Evolutionary conservation across 2,797 vertebrate species (phyloP).

Genomic region (Lerista edwardsae): DNA sequence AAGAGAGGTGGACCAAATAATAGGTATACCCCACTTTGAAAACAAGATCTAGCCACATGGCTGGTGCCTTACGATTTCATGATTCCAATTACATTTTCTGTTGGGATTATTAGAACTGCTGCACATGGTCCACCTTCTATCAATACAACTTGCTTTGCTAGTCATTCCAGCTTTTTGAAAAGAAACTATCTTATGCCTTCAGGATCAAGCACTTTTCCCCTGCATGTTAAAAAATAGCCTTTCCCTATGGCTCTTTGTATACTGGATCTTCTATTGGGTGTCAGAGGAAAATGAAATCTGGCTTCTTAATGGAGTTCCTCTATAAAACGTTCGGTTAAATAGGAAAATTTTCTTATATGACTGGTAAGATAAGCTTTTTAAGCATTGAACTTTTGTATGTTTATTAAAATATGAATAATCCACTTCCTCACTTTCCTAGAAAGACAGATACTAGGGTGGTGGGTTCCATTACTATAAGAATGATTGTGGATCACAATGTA

Average conservation of each 20-base stretch:
- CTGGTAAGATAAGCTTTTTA: background rate
- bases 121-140: background rate
- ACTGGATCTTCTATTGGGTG: background rate
- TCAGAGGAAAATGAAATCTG: background rate
- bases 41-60: slow-evolving; percentile 32
- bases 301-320: background rate
- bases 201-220: background rate
- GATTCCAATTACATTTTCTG: background rate
- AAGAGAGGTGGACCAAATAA: background rate
- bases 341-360: background rate
- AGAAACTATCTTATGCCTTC: background rate
- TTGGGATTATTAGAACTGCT: background rate
- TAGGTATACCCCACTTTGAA: background rate
- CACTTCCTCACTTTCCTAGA: background rate
- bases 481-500: background rate
- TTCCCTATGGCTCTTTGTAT: background rate
- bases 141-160: background rate
- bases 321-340: background rate
- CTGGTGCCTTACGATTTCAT: background rate
- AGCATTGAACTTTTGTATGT: background rate
- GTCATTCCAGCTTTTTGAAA: slow-evolving; percentile 2
- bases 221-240: background rate
- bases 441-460: background rate
- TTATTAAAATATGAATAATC: background rate
- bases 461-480: background rate